phyloP scores from a whole-genome alignment of 2,888 invertebrate species.

The Cephus pulcher region DNA sequence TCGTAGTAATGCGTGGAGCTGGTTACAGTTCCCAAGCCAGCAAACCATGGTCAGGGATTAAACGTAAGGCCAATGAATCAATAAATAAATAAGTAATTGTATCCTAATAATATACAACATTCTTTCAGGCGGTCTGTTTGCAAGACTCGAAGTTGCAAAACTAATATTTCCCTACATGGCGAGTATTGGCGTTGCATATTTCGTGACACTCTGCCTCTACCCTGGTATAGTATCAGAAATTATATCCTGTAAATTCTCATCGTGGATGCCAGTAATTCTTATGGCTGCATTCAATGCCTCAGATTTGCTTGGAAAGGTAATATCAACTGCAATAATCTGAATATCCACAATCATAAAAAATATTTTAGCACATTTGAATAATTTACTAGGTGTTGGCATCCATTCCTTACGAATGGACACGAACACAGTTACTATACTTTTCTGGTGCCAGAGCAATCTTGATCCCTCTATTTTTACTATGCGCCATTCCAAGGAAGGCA shows the following conservation, averaged over 20 bases:
- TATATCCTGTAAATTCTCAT: slow-evolving; percentile 82
- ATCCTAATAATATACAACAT: not conserved
- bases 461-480: slow-evolving; percentile 85
- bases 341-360: slow-evolving; percentile 5
- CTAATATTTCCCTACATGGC: slow-evolving; percentile 92
- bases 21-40: slow-evolving; percentile 60
- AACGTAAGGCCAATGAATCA: slow-evolving; percentile 60
- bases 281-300: slow-evolving; percentile 91
- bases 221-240: slow-evolving; percentile 93
- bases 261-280: slow-evolving; percentile 92
- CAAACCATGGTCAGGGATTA: slow-evolving; percentile 69
- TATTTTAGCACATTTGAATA: not conserved
- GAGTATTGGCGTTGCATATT: slow-evolving; percentile 88
- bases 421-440: slow-evolving; percentile 80
- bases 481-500: slow-evolving; percentile 81
- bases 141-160: slow-evolving; percentile 84
- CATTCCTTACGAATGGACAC: slow-evolving; percentile 86
- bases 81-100: not conserved
- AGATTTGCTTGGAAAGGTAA: slow-evolving; percentile 86
- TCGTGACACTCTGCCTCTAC: slow-evolving; percentile 89
- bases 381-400: slow-evolving; percentile 77
- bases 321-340: slow-evolving; percentile 7
- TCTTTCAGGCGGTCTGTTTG: slow-evolving; percentile 74
- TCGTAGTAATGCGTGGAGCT: slow-evolving; percentile 74
- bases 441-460: slow-evolving; percentile 79